These are phyloP conservation scores for Neotragus pygmaeus DNA, from an alignment of 2,113 vertebrate species.

Conservation along the genomic window DNA sequence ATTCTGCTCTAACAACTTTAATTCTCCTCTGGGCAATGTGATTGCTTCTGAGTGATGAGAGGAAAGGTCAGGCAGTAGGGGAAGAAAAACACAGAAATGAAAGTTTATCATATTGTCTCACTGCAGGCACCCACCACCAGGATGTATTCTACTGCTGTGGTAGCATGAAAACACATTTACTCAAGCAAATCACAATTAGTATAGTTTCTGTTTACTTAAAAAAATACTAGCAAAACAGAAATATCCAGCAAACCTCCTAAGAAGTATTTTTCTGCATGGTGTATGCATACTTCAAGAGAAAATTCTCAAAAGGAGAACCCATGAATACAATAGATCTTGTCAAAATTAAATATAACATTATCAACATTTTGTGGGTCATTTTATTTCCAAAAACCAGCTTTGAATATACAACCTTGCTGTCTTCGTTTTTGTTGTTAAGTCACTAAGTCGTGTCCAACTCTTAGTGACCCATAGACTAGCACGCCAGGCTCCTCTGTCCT, in stretches of 20 bases:
- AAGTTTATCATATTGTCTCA: background rate
- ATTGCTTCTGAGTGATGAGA: background rate
- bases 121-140: background rate
- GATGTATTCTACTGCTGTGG: background rate
- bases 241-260: constrained; percentile 85
- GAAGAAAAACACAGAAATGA: background rate
- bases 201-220: background rate
- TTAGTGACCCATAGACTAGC: background rate
- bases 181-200: background rate
- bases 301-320: constrained; percentile 80
- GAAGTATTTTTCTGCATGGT: constrained; percentile 85
- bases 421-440: background rate
- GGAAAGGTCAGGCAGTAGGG: background rate
- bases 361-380: background rate
- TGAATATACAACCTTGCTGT: background rate
- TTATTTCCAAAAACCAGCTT: background rate
- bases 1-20: background rate
- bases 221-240: constrained; percentile 86
- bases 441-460: background rate
- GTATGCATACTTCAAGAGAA: constrained; percentile 89
- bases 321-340: constrained; percentile 46
- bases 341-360: background rate
- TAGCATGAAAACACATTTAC: background rate
- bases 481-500: background rate
- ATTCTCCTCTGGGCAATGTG: background rate